A percentile compares a stretch with the other conserved stretches of the same genome.
phyloP scores from a whole-genome alignment of 2,888 invertebrate genomes.

The Mongoloraphidia duomilia region DNA sequence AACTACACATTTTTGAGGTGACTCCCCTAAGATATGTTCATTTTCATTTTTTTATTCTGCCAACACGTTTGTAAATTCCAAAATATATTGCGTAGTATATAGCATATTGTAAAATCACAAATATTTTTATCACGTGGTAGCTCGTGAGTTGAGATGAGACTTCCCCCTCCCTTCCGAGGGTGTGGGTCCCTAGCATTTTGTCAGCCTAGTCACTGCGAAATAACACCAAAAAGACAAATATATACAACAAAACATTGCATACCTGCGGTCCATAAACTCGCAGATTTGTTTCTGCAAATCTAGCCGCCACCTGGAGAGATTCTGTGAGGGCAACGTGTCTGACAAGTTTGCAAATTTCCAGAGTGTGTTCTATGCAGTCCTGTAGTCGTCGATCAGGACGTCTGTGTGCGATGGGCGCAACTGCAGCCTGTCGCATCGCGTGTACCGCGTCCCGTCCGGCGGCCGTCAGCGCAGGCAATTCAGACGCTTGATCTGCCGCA shows the following conservation, averaged over 20 bases:
- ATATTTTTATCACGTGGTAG: too few species aligned
- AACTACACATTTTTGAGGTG: too few species aligned
- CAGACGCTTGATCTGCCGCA: constrained; percentile 22
- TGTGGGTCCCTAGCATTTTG: too few species aligned
- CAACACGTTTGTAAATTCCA: too few species aligned
- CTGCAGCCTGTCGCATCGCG: constrained; percentile 22
- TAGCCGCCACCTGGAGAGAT: constrained; percentile 86
- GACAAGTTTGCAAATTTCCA: constrained; percentile 95
- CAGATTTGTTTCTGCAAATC: constrained; percentile 90
- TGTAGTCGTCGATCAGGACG: constrained; percentile 69
- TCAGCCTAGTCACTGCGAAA: too few species aligned
- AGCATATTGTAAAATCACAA: too few species aligned
- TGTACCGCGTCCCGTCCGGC: constrained; percentile 27
- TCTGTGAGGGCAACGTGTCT: constrained; percentile 92
- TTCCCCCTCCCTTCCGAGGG: too few species aligned
- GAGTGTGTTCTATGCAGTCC: constrained; percentile 95
- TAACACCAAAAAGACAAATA: too few species aligned
- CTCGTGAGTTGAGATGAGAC: too few species aligned
- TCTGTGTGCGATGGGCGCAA: constrained; percentile 35
- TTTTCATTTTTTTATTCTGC: too few species aligned
- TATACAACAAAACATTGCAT: not conserved
- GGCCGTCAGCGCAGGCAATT: constrained; percentile 11
- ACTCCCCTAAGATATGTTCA: too few species aligned
- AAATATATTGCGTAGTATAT: too few species aligned
- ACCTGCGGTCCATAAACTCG: constrained; percentile 88